phyloP scores from a whole-genome alignment of 2,888 invertebrate species.

The Troides aeacus region DNA sequence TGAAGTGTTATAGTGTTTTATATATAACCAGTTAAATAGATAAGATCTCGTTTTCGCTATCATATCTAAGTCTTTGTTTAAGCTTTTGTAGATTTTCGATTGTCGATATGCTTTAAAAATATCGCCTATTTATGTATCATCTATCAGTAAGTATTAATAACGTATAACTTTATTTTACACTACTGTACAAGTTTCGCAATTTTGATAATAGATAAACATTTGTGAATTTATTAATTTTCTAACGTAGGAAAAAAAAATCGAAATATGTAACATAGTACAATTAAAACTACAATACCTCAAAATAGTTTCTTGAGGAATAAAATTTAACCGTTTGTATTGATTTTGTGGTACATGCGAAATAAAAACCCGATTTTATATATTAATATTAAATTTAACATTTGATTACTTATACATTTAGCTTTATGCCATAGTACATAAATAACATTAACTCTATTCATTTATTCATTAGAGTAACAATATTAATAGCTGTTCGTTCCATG shows the following conservation, averaged over 20 bases:
- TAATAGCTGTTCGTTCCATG: neutral
- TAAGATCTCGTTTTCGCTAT: neutral
- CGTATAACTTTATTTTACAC: neutral
- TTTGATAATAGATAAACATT: too few relatives aligned
- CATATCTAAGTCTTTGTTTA: constrained; percentile 21
- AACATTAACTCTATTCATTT: neutral
- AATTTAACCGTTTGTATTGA: neutral
- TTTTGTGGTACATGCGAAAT: neutral
- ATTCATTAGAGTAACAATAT: neutral
- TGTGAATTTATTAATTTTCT: neutral
- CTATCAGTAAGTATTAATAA: constrained; percentile 8
- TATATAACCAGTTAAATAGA: constrained; percentile 45
- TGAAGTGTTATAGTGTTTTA: constrained; percentile 66
- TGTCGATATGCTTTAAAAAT: too few relatives aligned
- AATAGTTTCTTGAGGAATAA: neutral
- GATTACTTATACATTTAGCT: neutral
- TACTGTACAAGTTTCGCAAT: too few relatives aligned
- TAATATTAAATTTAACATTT: neutral
- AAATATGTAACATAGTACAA: neutral
- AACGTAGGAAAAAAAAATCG: neutral
- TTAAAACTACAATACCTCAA: neutral
- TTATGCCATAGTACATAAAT: neutral
- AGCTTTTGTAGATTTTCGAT: constrained; percentile 1
- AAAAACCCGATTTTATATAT: neutral
- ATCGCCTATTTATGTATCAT: constrained; percentile 10